Evolutionary conservation across 2,888 invertebrate genomes (phyloP).

Genomic region (Ectobius pallidus): DNA sequence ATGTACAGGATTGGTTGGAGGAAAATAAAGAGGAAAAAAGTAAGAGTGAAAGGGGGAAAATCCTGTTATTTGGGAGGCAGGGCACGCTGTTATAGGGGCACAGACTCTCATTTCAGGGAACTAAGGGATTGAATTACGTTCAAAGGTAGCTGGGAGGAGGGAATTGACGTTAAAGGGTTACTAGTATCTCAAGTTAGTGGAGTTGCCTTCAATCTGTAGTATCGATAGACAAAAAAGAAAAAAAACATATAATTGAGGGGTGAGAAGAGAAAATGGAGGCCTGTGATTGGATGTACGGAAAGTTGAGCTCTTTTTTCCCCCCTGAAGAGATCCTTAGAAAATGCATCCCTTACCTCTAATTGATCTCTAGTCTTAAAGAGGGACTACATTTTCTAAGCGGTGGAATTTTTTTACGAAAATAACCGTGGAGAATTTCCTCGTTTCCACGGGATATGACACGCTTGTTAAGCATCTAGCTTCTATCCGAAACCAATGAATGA

Average conservation of each 20-base stretch:
- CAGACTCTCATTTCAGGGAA: background rate
- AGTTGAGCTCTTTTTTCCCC: no score
- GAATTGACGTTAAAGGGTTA: background rate
- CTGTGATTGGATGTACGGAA: background rate
- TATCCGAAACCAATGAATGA: no score
- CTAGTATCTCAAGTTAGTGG: background rate
- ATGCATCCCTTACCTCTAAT: no score
- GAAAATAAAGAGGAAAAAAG: background rate
- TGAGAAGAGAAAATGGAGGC: background rate
- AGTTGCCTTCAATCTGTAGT: no score
- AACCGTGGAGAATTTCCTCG: no score
- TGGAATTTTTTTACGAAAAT: no score
- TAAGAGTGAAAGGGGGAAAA: no score
- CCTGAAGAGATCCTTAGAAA: no score
- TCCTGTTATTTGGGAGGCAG: background rate
- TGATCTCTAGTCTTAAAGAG: no score
- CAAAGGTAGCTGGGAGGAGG: background rate
- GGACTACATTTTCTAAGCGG: no score
- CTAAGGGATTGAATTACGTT: constrained; percentile 9
- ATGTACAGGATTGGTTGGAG: background rate
- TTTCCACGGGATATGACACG: no score
- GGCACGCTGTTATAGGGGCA: background rate
- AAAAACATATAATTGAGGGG: constrained; percentile 9
- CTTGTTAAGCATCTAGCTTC: no score
- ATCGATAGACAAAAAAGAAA: background rate